Evolutionary conservation across 1,140 invertebrate genomes (phyloP), one percentile per base, ranked within the genome.

Genomic region (Cydia fagiglandana): DNA sequence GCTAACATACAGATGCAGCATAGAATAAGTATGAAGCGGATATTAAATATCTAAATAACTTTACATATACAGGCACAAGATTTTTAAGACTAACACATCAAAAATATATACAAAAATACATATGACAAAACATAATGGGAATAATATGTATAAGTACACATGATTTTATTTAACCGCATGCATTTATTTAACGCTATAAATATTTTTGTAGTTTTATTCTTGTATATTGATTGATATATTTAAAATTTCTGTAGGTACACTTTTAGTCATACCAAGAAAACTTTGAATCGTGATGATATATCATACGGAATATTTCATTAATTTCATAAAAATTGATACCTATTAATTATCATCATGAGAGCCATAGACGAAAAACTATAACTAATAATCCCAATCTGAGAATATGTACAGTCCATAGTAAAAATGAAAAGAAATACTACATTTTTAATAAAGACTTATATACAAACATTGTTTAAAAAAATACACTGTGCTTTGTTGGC

Each of bases 21-120:
- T 61, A 74, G 70, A 77, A 20, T 64, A 75, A 75, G 30, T 70
- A 70, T 70, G 34, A 81, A 79, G 77, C 78, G 64, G 77, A 76
- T 77, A 75, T 76, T 38, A 74, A 73, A 77, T 75, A 79, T 75
- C 76, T 78, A 77, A 79, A 61, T 79, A 79, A 76, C 28, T 76
- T 79, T 83, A 79, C 79, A 83, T 75, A 80, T 83, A 80, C 79
- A 83, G 82, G 82, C 82, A 83, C 82, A 56, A 78, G 74, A 80
- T 78, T 77, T 73, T 75, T 78, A 78, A 83, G 73, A 74, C 78
- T 83, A 83, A 83, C 78, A 81, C 73, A 73, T 76, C 75, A 76
- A 78, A 76, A 50, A 75, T 70, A 70, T 70, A 70, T 70, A 70
- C 66, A 70, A 70, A 38, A 38, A 70, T 38, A 17, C 15, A 17